A percentile compares a stretch with the other conserved stretches of the same genome.
Conservation (phyloP, 2,888 invertebrate genomes). For the Ametastegia equiseti region DNA sequence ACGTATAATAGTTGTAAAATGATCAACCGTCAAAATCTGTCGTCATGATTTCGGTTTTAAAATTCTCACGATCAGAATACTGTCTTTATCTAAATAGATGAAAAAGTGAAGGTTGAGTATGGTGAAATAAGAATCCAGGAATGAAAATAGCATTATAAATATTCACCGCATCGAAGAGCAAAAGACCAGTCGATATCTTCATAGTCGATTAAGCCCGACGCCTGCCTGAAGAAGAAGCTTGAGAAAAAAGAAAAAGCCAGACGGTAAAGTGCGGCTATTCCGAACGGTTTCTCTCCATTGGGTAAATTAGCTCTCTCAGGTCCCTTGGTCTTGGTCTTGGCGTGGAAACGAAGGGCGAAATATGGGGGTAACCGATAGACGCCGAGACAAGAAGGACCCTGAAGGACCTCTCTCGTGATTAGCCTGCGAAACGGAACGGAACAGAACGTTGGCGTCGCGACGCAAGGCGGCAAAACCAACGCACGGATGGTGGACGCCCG, state of each 20-base stretch:
- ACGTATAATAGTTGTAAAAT: too few species aligned
- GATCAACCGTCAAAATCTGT: too few species aligned
- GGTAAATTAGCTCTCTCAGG: slow-evolving; percentile 13
- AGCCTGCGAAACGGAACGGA: slow-evolving; percentile 14
- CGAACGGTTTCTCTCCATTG: not conserved
- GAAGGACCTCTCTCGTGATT: slow-evolving; percentile 14
- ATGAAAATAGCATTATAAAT: too few species aligned
- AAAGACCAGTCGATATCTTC: not conserved
- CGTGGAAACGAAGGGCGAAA: not conserved
- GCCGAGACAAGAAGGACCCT: too few species aligned
- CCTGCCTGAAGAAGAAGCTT: not conserved
- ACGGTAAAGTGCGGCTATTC: not conserved
- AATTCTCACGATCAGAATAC: too few species aligned
- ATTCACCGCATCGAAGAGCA: too few species aligned
- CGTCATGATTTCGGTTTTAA: too few species aligned
- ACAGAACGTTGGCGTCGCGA: slow-evolving; percentile 39
- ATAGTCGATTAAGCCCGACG: not conserved
- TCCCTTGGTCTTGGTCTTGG: not conserved
- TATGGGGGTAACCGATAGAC: not conserved
- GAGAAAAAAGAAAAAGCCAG: too few species aligned
- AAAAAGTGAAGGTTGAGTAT: too few species aligned
- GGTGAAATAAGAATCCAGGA: too few species aligned
- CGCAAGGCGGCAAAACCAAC: not conserved
- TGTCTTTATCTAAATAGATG: too few species aligned
- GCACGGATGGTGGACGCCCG: slow-evolving; percentile 12